Percentiles rank a stretch among this genome's conserved stretches.
These are phyloP conservation scores for Odocoileus virginianus DNA, from an alignment of 2,113 vertebrate genomes.

Conservation along the genomic window DNA sequence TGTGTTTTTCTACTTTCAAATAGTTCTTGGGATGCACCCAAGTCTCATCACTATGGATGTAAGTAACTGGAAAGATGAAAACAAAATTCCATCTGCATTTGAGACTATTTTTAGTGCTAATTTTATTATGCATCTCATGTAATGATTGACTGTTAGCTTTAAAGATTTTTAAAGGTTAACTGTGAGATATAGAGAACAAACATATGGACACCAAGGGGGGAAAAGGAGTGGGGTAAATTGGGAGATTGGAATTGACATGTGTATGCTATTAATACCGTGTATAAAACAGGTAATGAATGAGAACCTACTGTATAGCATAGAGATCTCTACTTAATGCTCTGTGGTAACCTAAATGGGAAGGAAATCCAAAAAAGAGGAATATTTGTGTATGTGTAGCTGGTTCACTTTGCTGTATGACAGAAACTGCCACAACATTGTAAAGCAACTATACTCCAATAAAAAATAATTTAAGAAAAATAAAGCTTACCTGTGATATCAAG, in stretches of 20 bases:
- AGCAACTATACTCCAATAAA: neutral
- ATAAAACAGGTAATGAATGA: neutral
- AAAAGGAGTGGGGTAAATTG: neutral
- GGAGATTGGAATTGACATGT: neutral
- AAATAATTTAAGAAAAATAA: neutral
- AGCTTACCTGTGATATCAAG: neutral
- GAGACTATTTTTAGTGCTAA: neutral
- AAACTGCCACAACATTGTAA: neutral
- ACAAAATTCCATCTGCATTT: neutral
- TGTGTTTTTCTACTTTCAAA: neutral
- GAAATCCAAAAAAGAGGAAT: neutral
- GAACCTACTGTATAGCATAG: neutral
- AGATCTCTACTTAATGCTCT: neutral
- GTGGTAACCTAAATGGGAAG: neutral
- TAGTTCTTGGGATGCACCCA: neutral
- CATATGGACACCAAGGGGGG: neutral
- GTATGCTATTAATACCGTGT: neutral
- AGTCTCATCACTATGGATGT: neutral
- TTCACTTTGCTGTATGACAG: neutral
- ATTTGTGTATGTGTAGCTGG: neutral
- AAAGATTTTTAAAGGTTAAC: neutral
- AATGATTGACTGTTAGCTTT: neutral
- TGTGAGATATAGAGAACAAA: neutral
- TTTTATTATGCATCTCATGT: neutral
- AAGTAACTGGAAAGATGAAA: neutral